Base-by-base conservation (phyloP, 2,797 vertebrate genomes). In the Betta splendens region DNA sequence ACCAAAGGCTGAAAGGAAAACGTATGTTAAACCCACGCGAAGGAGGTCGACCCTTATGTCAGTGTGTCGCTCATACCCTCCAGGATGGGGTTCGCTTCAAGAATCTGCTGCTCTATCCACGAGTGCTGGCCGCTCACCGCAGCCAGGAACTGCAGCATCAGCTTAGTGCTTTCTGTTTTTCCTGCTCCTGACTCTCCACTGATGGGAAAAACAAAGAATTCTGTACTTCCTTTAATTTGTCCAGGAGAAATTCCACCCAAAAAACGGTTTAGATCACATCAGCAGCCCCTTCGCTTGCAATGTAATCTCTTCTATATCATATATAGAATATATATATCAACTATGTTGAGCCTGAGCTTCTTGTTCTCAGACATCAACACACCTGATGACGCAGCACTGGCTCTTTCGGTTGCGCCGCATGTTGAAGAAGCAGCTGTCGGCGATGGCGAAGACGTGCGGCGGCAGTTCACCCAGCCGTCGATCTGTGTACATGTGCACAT, bases 381-480 rank as follows among this genome's bases (percentile, higher is more conserved):
- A 99, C 98, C 97, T 99, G 92, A 99, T 98, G 62, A 99, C 81
- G 58, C 97, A 99, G 83, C 96, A 97, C 83, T 98, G 97, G 83
- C 93, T 92, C 85, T 72, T 94, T 45, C 50, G 90, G 73, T 89
- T 94, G 82, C 90, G 95, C 63, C 90, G 92, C 95, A 99, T 95
- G 84, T 94, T 98, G 89, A 97, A 98, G 69, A 95, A 98, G 79
- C 96, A 98, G 90, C 85, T 93, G 90, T 98, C 95, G 40, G 97
- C 95, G 5, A 98, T 90, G 87, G 97, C 93, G 0, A 99, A 99
- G 79, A 98, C 88, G 7, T 99, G 97, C 0, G 97, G 97, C 0
- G 95, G 95, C 72, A 98, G 85, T 59, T 98, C 96, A 0, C 97
- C 97, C 50, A 97, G 87, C 1, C 94, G 93, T 7, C 61, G 91